Base-by-base conservation (phyloP, 2,113 vertebrate genomes). In the Caloenas nicobarica region DNA sequence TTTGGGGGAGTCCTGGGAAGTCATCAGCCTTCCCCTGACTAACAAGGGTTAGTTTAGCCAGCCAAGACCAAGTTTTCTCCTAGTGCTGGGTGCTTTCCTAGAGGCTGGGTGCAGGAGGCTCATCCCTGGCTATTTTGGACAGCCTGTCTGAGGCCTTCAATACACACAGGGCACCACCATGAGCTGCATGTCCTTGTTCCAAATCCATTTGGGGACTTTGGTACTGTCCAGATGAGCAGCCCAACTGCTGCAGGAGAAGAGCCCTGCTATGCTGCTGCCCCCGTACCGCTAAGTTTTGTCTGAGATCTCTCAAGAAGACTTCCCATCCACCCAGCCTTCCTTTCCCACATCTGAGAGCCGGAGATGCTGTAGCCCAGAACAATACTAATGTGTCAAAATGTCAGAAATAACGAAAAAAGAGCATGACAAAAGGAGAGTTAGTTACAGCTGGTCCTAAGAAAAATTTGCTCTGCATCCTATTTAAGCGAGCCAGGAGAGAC, bases 121-220 rank as follows among this genome's bases (percentile, higher is more conserved):
- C 11, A 19, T 2, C 81, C 14, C 34, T 68, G 48, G 10, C 23
- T 69, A 1, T 74, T 60, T 68, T 11, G 24, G 34, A 38, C 26
- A 21, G 22, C 23, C 4, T 46, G 1, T 28, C 25, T 33, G n/a
- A 62, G 69, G 44, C 51, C 54, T 90, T 65, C 65, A 28, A 0
- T 19, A 10, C 3, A 36, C 3, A 17, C 2, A 23, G 2, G 8
- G 46, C 31, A 66, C 51, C 0, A 0, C 21, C 6, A 4, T 9
- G 10, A 38, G 31, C n/a, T 77, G 18, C 16, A n/a, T 0, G 2
- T 25, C 38, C 33, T 76, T 77, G 64, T 81, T 26, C 21, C 51
- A 60, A 46, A 94, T 33, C 12, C 15, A 6, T 24, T 51, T 77
- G 22, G 44, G 36, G n/a, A 6, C 33, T 77, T 68, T 58, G 29